Evolutionary conservation across 37 sponge, comb jelly and placozoan species (phyloP).

Genomic region (Hormiphora californensis): DNA sequence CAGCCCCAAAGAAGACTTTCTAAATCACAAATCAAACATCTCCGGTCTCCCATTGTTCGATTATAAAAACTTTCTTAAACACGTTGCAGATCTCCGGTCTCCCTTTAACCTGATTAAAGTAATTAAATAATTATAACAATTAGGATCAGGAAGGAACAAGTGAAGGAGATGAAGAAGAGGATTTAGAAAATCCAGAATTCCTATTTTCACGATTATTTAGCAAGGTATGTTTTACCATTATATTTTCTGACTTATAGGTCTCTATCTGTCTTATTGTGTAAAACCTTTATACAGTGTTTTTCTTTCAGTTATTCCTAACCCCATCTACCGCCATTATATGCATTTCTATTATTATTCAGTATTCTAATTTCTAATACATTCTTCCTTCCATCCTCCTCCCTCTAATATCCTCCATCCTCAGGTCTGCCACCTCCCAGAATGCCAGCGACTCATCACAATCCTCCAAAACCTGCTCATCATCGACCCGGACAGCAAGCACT

Average conservation of each 20-base stretch:
- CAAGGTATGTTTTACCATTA: not conserved
- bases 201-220: conserved; percentile 32
- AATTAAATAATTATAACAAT: too few species aligned
- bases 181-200: conserved; percentile 11
- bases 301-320: not conserved
- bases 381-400: not conserved
- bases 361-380: not conserved
- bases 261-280: not conserved
- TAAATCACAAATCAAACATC: too few species aligned
- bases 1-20: too few species aligned
- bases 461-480: conserved; percentile 33
- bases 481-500: conserved; percentile 20
- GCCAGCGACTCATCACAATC: not conserved
- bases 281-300: not conserved
- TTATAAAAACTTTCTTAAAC: too few species aligned
- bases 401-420: not conserved
- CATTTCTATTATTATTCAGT: not conserved
- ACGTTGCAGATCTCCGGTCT: too few species aligned
- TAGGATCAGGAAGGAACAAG: conserved; percentile 9
- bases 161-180: not conserved
- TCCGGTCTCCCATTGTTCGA: too few species aligned
- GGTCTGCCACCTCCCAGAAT: conserved; percentile 41
- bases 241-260: not conserved
- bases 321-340: not conserved
- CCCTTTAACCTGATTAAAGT: too few species aligned